Conservation (phyloP, 35 echinoderm and acorn worm genomes). For the Lytechinus variegatus region DNA sequence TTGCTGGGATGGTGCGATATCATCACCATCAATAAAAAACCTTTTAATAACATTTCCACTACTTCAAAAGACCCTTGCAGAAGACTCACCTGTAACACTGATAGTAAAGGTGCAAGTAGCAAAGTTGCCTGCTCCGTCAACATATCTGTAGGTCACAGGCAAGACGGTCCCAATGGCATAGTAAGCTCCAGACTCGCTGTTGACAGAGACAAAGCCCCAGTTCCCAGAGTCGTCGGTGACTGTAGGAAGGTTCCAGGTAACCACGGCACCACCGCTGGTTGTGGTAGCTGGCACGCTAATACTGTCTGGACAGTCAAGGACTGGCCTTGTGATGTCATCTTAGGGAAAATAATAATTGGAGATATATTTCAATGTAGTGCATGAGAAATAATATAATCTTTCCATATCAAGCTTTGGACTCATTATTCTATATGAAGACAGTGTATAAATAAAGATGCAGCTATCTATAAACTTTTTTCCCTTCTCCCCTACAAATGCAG, state of each 20-base stretch:
- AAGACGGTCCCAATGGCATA: slow-evolving; percentile 54
- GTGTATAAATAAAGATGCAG: no score
- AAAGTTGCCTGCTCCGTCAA: slow-evolving; percentile 58
- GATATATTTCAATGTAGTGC: no score
- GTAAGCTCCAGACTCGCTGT: slow-evolving; percentile 33
- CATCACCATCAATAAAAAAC: no score
- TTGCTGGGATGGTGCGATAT: no score
- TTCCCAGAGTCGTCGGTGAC: slow-evolving; percentile 72
- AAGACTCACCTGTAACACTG: slow-evolving; percentile 40
- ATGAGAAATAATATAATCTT: no score
- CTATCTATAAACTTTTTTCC: no score
- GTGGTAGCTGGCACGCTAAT: slow-evolving; percentile 25
- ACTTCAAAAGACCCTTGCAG: background rate
- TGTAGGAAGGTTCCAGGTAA: slow-evolving; percentile 76
- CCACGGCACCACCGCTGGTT: slow-evolving; percentile 29
- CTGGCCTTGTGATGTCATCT: slow-evolving; percentile 60
- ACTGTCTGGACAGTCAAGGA: slow-evolving; percentile 62
- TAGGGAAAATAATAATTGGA: background rate
- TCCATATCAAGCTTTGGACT: no score
- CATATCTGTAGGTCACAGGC: slow-evolving; percentile 64
- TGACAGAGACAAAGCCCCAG: slow-evolving; percentile 32
- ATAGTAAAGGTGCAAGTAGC: slow-evolving; percentile 61
- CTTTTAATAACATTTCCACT: no score
- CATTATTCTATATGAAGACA: no score
- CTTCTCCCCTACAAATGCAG: no score